Conservation (phyloP, 2,113 vertebrate genomes). For the Urocitellus parryii region DNA sequence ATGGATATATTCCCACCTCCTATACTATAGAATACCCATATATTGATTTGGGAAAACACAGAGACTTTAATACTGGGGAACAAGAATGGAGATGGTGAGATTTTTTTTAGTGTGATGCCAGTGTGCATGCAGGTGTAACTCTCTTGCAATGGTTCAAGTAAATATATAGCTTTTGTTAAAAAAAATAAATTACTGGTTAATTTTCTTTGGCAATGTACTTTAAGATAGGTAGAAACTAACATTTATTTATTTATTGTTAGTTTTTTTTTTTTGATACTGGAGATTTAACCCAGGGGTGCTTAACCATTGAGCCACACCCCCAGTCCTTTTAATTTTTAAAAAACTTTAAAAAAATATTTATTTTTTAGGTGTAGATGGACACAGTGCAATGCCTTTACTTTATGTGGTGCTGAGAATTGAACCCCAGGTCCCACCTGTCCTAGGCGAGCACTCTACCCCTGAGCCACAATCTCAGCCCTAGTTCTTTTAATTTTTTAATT, state of each 20-base stretch:
- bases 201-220: conserved; percentile 39
- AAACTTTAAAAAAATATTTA: too few species aligned
- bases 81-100: neutral
- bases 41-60: conserved; percentile 15
- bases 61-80: neutral
- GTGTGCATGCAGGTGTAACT: neutral
- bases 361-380: too few species aligned
- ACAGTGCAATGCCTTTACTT: too few species aligned
- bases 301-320: too few species aligned
- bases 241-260: neutral
- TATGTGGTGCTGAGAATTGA: too few species aligned
- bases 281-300: too few species aligned
- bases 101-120: neutral
- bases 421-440: too few species aligned
- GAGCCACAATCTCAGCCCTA: too few species aligned
- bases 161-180: neutral
- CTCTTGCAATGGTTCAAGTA: neutral
- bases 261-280: too few species aligned
- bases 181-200: neutral
- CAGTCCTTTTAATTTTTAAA: too few species aligned
- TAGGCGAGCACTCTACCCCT: too few species aligned
- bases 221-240: neutral
- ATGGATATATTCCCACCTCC: conserved; percentile 16
- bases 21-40: neutral
- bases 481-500: too few species aligned